Base-by-base conservation (phyloP, 2,888 invertebrate species). In the Galerucella pusilla region DNA sequence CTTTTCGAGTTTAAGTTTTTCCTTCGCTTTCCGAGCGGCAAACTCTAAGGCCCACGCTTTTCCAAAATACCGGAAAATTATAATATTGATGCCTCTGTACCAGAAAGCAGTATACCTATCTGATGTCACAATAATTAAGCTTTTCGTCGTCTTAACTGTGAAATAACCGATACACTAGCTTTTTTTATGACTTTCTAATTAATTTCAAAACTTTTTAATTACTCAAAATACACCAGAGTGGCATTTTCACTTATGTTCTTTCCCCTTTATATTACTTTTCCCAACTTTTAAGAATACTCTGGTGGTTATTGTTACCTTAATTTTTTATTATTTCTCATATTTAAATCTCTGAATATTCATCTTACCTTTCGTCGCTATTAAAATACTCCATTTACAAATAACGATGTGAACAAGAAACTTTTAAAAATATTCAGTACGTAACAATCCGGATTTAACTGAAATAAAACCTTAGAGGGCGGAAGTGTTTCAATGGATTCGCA, bases 1-100 rank as follows among this genome's bases (percentile, higher is more conserved):
- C 85, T 87, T 88, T 88, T 85, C 87, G 84, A 85, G 86, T 86
- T 86, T 87, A 88, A 88, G 87, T 87, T 88, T 87, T 88, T 87
- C 87, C 84, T 83, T 83, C 84, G 86, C 86, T 84, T 84, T 84
- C 84, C 84, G 84, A 83, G 83, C 83, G 20, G 49, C 60, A 63
- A 86, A 83, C 82, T 86, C 85, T 71, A 82, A 83, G 84, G 84
- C 83, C 83, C 83, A 84, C 82, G 80, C 80, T 84, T 82, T 82
- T 84, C 85, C 83, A 84, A 85, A 86, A 86, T 85, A 86, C 85
- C 85, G 81, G 85, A 85, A 88, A 87, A 87, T 88, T 88, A 87
- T 87, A 88, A 87, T 88, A 87, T 87, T 85, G 87, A 86, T 86
- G 85, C 83, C 81, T 77, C 80, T 82, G 81, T 81, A 83, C 84